Evolutionary conservation across 2,888 invertebrate genomes (phyloP), one percentile per base, ranked within the genome.

Genomic region (Melanostoma scalare): DNA sequence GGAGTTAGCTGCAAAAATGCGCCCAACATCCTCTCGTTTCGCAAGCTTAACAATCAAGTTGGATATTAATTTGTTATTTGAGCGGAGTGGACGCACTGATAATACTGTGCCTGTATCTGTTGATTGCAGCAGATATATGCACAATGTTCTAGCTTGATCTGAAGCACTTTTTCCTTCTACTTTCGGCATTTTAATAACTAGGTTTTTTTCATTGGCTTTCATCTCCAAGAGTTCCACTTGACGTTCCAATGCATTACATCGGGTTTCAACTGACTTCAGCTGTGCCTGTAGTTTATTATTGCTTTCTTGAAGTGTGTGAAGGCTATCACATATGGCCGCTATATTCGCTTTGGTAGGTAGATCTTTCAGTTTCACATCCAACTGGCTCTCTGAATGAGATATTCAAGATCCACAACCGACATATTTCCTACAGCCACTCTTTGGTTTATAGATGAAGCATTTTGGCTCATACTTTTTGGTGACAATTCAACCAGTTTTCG

Each of bases 301-400:
- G 52, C n/a, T 52, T 33, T 52, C 35, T n/a, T 52, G 52, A 31
- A 52, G 33, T n/a, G 33, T 52, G 9, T 35, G 40, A 6, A 56
- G 20, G 4, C 30, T 56, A 10, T 6, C 38, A 40, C 20, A 38
- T 5, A 46, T 46, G 4, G 4, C 8, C 31, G 44, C 44, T 6
- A 60, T n/a, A 46, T 44, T 33, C 2, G 35, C 44, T 46, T 60
- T 60, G 33, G 44, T 60, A 10, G 60, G 33, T 6, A 60, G 20
- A 40, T 56, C 56, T 4, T 42, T 30, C n/a, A 58, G 20, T 40
- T 42, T 38, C 9, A 30, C 58, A 35, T 35, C 6, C 6, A 60
- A 44, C 6, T 46, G 33, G 60, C 33, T 38, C 60, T 31, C 46
- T 60, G 31, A 2, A 46, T 60, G n/a, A 58, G 35, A 9, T 60